A percentile compares a stretch with the other conserved stretches of the same genome.
Conservation (phyloP, 2,888 invertebrate genomes). For the Cantharis rufa region DNA sequence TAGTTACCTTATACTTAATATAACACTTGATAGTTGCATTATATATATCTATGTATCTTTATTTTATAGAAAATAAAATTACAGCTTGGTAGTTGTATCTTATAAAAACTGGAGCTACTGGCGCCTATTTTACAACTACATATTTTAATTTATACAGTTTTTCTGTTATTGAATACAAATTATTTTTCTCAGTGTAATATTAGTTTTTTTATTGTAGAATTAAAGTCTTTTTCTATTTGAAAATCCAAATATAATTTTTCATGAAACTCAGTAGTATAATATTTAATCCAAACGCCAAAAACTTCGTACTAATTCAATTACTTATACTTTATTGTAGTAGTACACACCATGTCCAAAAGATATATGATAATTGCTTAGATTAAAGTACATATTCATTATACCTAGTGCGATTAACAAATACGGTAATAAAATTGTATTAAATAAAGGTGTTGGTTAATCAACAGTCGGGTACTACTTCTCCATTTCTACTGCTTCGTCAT, state of each 20-base stretch:
- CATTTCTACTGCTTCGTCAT: not conserved
- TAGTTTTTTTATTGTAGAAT: too few species aligned
- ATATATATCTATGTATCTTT: too few species aligned
- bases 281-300: not conserved
- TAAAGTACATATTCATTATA: not conserved
- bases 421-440: not conserved
- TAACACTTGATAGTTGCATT: too few species aligned
- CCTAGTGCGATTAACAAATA: not conserved
- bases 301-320: not conserved
- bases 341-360: not conserved
- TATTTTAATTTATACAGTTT: too few species aligned
- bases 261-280: not conserved
- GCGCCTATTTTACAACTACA: too few species aligned
- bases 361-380: not conserved
- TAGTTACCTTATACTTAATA: too few species aligned
- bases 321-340: too few species aligned
- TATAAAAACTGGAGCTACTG: too few species aligned
- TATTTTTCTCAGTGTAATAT: too few species aligned
- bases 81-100: too few species aligned
- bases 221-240: not conserved
- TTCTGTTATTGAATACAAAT: too few species aligned
- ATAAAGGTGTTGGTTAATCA: not conserved
- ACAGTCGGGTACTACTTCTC: not conserved
- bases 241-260: not conserved
- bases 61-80: too few species aligned